Evolutionary conservation across 2,888 invertebrate species (phyloP).

Genomic region (Erynnis tages): DNA sequence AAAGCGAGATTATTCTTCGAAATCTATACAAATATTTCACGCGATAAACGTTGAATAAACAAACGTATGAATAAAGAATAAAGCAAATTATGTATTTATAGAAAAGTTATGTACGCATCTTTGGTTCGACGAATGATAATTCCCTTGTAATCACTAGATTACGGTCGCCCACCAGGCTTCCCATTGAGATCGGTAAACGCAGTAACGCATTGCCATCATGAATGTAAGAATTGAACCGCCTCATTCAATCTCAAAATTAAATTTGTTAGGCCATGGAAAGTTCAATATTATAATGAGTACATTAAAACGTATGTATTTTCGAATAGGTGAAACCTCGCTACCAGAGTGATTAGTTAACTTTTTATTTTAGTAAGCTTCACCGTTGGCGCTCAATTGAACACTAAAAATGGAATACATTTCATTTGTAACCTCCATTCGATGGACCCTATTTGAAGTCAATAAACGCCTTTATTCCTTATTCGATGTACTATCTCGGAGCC

Average conservation of each 20-base stretch:
- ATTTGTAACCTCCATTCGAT: constrained; percentile 26
- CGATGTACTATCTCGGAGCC: constrained; percentile 29
- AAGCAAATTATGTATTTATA: constrained; percentile 69
- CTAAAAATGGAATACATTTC: constrained; percentile 37
- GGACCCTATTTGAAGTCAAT: constrained; percentile 32
- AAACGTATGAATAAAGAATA: constrained; percentile 60
- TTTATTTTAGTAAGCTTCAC: constrained; percentile 23
- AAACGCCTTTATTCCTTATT: constrained; percentile 31
- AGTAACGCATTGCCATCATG: not conserved
- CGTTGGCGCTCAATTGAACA: constrained; percentile 33
- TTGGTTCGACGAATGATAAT: constrained; percentile 58
- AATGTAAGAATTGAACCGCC: constrained; percentile 16
- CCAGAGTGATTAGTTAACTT: constrained; percentile 23
- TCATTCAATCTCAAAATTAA: constrained; percentile 23
- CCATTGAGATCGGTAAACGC: constrained; percentile 31
- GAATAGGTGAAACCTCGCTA: constrained; percentile 23
- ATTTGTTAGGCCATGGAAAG: constrained; percentile 14
- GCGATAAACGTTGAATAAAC: constrained; percentile 63
- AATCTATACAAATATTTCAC: constrained; percentile 53
- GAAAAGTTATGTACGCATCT: constrained; percentile 57
- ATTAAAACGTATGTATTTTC: constrained; percentile 19
- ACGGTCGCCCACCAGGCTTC: constrained; percentile 61
- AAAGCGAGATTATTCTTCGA: constrained; percentile 46
- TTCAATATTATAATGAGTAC: constrained; percentile 18
- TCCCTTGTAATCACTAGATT: constrained; percentile 69